Base-by-base conservation (phyloP, 2,113 vertebrate species). In the Globicephala melas region DNA sequence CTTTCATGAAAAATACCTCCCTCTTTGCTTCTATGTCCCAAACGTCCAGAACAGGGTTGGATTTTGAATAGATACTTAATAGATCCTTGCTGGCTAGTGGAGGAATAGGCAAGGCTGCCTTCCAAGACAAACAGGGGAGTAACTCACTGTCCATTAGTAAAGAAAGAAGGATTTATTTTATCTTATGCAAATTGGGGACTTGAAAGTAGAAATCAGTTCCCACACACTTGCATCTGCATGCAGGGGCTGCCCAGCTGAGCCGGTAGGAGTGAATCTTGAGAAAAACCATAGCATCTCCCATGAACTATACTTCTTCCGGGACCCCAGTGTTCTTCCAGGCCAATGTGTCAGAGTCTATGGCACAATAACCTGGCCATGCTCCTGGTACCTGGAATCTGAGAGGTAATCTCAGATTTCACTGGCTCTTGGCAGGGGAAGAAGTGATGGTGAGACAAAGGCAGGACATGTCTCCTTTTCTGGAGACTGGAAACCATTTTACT, bases 261-360 rank as follows among this genome's bases (percentile, higher is more conserved):
- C 18, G 4, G 3, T 2, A 18, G 10, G 8, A 31, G 20, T 1
- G 28, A 21, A 3, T 62, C 21, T 17, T 10, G 36, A 63, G 79
- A 26, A 60, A 28, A 3, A 6, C 6, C 47, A n/a, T 5, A 28
- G 36, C 2, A 23, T 28, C 33, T 50, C 38, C 13, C 12, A 31
- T 10, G 60, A 68, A 12, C 20, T 4, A 0, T 33, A 7, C 1
- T 13, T 5, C 12, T 41, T 44, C 60, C 36, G 4, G n/a, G 31
- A n/a, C 1, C 38, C 63, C 28, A n/a, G 2, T 0, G 5, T 44
- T 14, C 33, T 55, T 65, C 15, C 11, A 70, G 31, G 36, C 5
- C 53, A 20, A 14, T 3, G 7, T 5, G 4, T 62, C 8, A 11
- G n/a, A 47, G 17, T 33, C 17, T 6, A 5, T 1, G 15, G 31